A percentile compares a stretch with the other conserved stretches of the same genome.
Conservation (phyloP, 2,888 invertebrate genomes). For the Myathropa florea region DNA sequence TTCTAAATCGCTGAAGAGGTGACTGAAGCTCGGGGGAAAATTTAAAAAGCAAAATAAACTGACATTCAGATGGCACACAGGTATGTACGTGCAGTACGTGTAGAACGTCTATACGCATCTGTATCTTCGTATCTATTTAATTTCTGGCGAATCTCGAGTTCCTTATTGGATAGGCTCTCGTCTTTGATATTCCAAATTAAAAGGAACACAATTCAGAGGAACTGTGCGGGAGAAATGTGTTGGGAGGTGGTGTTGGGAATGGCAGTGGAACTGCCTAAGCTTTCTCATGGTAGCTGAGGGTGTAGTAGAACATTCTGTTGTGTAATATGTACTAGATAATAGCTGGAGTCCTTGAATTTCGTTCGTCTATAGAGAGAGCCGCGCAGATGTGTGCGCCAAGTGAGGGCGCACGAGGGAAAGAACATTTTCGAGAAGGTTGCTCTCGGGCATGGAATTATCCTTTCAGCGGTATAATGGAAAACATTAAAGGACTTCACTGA, state of each 20-base stretch:
- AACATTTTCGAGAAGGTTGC: conserved; percentile 25
- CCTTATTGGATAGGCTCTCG: conserved; percentile 21
- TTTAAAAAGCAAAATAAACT: background rate
- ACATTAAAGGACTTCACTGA: conserved; percentile 47
- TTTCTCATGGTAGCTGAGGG: background rate
- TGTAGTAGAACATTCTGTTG: background rate
- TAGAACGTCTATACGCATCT: background rate
- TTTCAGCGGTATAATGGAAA: conserved; percentile 37
- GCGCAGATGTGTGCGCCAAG: background rate
- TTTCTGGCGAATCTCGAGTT: conserved; percentile 40
- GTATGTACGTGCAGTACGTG: background rate
- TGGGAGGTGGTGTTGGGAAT: background rate
- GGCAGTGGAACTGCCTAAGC: background rate
- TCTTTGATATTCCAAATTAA: conserved; percentile 44
- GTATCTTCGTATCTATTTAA: conserved; percentile 31
- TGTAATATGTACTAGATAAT: conserved; percentile 33
- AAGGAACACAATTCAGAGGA: conserved; percentile 20
- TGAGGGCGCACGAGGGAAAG: background rate
- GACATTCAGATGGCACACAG: conserved; percentile 23
- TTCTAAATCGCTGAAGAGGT: conserved; percentile 2
- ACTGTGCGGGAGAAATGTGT: background rate
- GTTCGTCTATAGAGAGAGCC: background rate
- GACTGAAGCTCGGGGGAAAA: background rate
- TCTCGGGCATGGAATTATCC: conserved; percentile 40
- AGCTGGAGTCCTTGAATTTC: background rate